phyloP scores from a whole-genome alignment of 2,888 invertebrate species.

The Callyntrura sp. region DNA sequence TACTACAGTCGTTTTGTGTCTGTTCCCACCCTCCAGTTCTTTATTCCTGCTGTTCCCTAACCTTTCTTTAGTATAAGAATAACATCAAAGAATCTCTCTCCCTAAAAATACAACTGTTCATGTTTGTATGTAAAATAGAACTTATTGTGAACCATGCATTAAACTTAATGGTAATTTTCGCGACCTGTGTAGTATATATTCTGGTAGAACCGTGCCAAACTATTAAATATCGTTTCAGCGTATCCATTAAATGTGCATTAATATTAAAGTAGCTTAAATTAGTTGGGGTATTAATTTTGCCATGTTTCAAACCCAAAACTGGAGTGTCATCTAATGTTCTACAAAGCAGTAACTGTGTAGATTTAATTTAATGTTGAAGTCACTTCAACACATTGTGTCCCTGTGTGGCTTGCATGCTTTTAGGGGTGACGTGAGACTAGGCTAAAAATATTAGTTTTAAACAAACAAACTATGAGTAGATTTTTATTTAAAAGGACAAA shows the following conservation, averaged over 20 bases:
- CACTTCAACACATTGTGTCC: too few relatives aligned
- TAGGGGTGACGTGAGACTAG: not conserved
- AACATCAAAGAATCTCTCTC: slow-evolving; percentile 51
- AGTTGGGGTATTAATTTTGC: not conserved
- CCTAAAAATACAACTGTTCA: slow-evolving; percentile 25
- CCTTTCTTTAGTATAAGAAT: not conserved
- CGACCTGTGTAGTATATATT: not conserved
- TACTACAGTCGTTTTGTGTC: slow-evolving; percentile 83
- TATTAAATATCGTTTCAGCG: too few relatives aligned
- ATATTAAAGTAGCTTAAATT: too few relatives aligned
- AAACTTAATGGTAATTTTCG: not conserved
- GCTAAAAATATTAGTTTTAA: not conserved
- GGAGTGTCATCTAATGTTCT: too few relatives aligned
- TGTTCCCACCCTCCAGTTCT: slow-evolving; percentile 83
- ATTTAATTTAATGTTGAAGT: too few relatives aligned
- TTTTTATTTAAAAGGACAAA: not conserved
- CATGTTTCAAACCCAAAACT: not conserved
- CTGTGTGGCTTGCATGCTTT: too few relatives aligned
- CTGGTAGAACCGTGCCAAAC: too few relatives aligned
- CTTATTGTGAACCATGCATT: not conserved
- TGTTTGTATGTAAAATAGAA: not conserved
- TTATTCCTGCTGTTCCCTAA: slow-evolving; percentile 78
- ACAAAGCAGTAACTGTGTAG: too few relatives aligned
- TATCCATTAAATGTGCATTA: too few relatives aligned
- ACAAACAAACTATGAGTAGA: not conserved